These are phyloP conservation scores for Natrix natrix DNA, from an alignment of 2,797 vertebrate genomes.

Conservation along the genomic window DNA sequence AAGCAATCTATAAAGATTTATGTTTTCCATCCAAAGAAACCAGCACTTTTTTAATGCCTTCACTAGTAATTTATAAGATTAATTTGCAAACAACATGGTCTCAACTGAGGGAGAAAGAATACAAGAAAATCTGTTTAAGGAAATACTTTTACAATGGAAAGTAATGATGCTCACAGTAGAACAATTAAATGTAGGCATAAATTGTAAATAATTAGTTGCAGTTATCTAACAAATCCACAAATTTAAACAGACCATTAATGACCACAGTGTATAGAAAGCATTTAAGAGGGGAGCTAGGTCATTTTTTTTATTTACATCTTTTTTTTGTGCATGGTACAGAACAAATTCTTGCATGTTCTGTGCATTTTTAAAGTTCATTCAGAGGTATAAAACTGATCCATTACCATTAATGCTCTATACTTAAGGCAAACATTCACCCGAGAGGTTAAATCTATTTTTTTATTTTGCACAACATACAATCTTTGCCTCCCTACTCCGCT, in stretches of 20 bases:
- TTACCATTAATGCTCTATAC: neutral
- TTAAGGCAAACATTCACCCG: neutral
- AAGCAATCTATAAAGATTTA: slow-evolving; percentile 4
- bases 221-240: neutral
- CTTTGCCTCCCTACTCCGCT: neutral
- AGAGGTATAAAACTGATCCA: neutral
- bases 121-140: neutral
- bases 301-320: neutral
- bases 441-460: neutral
- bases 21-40: neutral
- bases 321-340: neutral
- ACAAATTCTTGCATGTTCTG: neutral
- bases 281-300: neutral
- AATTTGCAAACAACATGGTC: neutral
- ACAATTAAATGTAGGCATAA: neutral
- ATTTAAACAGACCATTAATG: neutral
- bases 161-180: neutral
- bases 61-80: neutral
- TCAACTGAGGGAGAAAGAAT: neutral
- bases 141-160: neutral
- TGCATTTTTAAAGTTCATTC: neutral
- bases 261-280: neutral
- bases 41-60: neutral
- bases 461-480: neutral
- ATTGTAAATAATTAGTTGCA: neutral